phyloP scores from a whole-genome alignment of 2,797 vertebrate genomes.

The Etheostoma nigrum region DNA sequence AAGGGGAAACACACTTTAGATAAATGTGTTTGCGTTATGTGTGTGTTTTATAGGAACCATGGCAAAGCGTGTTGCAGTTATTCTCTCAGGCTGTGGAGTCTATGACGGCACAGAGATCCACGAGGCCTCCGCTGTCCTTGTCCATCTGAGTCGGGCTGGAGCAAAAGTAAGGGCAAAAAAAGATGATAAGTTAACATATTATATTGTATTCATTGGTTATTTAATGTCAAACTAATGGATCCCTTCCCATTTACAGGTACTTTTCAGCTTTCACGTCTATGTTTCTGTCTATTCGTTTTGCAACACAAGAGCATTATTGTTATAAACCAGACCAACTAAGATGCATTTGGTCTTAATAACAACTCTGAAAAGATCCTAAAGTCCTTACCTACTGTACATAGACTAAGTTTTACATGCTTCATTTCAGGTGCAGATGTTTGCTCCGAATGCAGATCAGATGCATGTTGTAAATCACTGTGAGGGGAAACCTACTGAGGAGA shows the following conservation, averaged over 20 bases:
- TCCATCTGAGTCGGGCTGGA: constrained; percentile 90
- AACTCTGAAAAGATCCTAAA: not conserved
- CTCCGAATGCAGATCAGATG: constrained; percentile 87
- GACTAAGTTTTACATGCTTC: not conserved
- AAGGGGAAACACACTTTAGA: not conserved
- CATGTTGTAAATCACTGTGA: constrained; percentile 90
- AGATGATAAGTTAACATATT: not conserved
- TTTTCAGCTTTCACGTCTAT: not conserved
- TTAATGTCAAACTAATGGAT: not conserved
- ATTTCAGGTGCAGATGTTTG: constrained; percentile 87
- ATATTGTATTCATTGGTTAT: not conserved
- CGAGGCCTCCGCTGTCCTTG: constrained; percentile 88
- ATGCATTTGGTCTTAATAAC: not conserved
- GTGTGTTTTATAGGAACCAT: constrained; percentile 76
- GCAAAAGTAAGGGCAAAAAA: constrained; percentile 83
- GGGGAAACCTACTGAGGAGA: constrained; percentile 86
- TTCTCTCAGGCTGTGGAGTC: constrained; percentile 90
- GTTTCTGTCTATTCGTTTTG: not conserved
- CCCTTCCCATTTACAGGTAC: not conserved
- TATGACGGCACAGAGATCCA: constrained; percentile 92
- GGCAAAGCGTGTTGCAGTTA: constrained; percentile 88
- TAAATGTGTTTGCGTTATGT: not conserved
- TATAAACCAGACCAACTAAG: not conserved
- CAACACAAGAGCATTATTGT: not conserved
- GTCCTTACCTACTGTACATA: not conserved